Evolutionary conservation across 2,888 invertebrate genomes (phyloP).

Genomic region (Pharmacophagus antenor): DNA sequence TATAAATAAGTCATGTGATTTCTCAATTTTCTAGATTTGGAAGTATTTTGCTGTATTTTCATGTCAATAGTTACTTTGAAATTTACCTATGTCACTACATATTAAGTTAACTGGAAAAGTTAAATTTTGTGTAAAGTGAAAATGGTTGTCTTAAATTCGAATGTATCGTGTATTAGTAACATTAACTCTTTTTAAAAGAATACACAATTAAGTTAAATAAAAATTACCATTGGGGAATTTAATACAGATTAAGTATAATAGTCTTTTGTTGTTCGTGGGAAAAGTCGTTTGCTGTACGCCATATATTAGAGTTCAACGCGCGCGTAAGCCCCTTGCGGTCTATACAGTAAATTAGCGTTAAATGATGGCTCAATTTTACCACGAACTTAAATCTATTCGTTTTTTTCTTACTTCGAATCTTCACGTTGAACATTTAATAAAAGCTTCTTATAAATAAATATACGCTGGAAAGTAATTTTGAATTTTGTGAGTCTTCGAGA

Average conservation of each 20-base stretch:
- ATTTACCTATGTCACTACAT: too few relatives aligned
- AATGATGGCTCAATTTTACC: slow-evolving; percentile 30
- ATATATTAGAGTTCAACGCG: slow-evolving; percentile 67
- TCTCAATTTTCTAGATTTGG: too few relatives aligned
- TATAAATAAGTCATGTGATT: too few relatives aligned
- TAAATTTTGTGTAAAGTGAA: neutral
- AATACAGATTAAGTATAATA: slow-evolving; percentile 27
- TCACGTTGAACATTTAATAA: slow-evolving; percentile 4
- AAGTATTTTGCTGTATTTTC: too few relatives aligned
- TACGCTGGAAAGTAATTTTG: too few relatives aligned
- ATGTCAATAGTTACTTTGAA: too few relatives aligned
- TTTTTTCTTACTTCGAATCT: slow-evolving; percentile 10
- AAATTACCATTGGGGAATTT: slow-evolving; percentile 24
- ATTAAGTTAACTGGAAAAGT: too few relatives aligned
- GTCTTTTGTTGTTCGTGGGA: slow-evolving; percentile 38
- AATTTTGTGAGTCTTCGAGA: too few relatives aligned
- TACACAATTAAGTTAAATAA: slow-evolving; percentile 23
- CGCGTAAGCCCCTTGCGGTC: slow-evolving; percentile 28
- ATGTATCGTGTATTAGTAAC: slow-evolving; percentile 15
- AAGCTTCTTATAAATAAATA: neutral
- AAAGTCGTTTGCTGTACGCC: slow-evolving; percentile 40
- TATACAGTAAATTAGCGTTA: slow-evolving; percentile 32
- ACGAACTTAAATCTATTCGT: slow-evolving; percentile 19
- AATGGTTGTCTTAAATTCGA: neutral
- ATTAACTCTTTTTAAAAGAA: slow-evolving; percentile 15